A percentile compares a stretch with the other conserved stretches of the same genome.
Evolutionary conservation across 2,888 invertebrate species (phyloP).

Genomic region (Rhyacophila evoluta): DNA sequence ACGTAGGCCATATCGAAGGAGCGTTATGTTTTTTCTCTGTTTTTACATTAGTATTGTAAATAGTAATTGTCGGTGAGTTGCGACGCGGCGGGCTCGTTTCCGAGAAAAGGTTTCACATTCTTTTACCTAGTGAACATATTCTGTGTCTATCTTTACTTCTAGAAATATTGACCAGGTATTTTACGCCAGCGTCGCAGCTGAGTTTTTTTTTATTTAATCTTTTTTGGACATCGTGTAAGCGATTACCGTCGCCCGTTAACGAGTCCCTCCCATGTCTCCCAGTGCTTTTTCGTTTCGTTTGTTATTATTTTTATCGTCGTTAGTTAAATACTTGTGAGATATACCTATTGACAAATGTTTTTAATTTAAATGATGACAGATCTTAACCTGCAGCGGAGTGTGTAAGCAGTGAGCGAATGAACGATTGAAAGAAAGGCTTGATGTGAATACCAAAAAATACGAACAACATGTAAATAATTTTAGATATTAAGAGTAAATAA

Average conservation of each 20-base stretch:
- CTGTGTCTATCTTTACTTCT: not conserved
- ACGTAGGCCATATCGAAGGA: slow-evolving; percentile 44
- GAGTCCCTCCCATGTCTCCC: not conserved
- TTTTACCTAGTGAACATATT: not conserved
- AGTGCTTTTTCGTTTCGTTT: slow-evolving; percentile 46
- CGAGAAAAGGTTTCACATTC: slow-evolving; percentile 9
- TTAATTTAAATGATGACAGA: slow-evolving; percentile 52
- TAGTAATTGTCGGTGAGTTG: slow-evolving; percentile 25
- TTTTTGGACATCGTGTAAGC: not conserved
- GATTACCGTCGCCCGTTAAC: not conserved
- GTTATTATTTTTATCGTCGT: slow-evolving; percentile 50
- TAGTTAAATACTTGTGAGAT: slow-evolving; percentile 49
- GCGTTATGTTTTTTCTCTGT: slow-evolving; percentile 43
- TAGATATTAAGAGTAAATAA: slow-evolving; percentile 62
- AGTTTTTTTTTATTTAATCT: not conserved
- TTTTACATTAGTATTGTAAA: slow-evolving; percentile 41
- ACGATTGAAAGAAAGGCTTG: slow-evolving; percentile 65
- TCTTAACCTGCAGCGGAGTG: slow-evolving; percentile 63
- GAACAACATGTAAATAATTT: slow-evolving; percentile 71
- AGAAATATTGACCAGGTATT: not conserved
- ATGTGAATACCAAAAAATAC: slow-evolving; percentile 70
- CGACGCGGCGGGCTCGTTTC: slow-evolving; percentile 23
- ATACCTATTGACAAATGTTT: slow-evolving; percentile 45
- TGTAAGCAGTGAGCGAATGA: slow-evolving; percentile 55
- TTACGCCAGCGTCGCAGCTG: not conserved